These are phyloP conservation scores for Pteromalus puparum DNA, from an alignment of 1,140 invertebrate species.

Conservation along the genomic window DNA sequence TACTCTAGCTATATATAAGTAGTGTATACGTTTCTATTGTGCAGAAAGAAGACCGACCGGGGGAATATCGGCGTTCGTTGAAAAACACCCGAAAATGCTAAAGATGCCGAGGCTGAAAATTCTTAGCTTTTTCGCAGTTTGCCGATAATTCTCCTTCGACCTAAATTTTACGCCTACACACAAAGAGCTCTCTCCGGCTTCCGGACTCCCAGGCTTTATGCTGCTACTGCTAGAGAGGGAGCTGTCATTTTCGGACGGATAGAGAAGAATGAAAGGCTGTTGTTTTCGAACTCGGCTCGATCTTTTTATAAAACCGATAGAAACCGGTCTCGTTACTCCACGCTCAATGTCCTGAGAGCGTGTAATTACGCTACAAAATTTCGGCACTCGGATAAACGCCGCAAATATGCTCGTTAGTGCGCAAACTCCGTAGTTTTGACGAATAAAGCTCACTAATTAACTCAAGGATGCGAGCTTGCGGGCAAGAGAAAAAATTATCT, in stretches of 20 bases:
- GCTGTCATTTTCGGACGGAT: slow-evolving; percentile 17
- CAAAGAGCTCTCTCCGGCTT: not conserved
- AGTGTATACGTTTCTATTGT: not conserved
- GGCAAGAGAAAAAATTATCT: too few species aligned
- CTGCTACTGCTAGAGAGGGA: not conserved
- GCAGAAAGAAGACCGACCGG: not conserved
- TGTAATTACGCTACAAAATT: too few species aligned
- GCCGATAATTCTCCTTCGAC: slow-evolving; percentile 41
- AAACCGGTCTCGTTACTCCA: not conserved
- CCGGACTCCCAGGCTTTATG: not conserved
- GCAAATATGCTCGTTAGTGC: too few species aligned
- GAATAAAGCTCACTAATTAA: too few species aligned
- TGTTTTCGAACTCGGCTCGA: not conserved
- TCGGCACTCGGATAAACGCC: too few species aligned
- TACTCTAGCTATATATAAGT: not conserved
- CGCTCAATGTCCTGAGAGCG: not conserved
- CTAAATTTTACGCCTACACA: slow-evolving; percentile 29
- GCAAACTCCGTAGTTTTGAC: too few species aligned
- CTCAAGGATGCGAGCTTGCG: too few species aligned
- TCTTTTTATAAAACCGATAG: not conserved
- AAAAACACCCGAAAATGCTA: not conserved
- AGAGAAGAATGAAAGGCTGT: not conserved
- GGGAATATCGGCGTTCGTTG: not conserved
- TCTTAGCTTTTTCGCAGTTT: slow-evolving; percentile 6
- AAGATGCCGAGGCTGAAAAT: not conserved